Percentiles rank a stretch among this genome's conserved stretches.
These are phyloP conservation scores for Mellivora capensis DNA, from an alignment of 2,113 vertebrate species.

Conservation along the genomic window DNA sequence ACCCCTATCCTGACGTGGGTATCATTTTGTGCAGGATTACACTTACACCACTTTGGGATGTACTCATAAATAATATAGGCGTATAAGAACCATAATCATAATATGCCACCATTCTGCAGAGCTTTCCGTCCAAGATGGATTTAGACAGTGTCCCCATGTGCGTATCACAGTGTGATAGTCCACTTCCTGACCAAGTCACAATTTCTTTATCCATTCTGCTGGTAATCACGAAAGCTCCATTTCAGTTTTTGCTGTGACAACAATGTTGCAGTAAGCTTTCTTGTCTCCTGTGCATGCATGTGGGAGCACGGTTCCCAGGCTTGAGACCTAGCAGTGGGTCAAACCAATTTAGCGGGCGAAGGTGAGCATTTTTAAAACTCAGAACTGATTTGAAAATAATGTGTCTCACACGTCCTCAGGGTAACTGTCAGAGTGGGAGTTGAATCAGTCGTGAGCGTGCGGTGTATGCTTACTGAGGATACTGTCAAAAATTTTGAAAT, in stretches of 20 bases:
- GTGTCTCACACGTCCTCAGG: fast-evolving
- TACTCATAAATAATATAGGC: background rate
- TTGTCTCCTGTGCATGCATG: background rate
- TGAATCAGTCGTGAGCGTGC: background rate
- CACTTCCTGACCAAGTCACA: background rate
- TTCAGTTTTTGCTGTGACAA: background rate
- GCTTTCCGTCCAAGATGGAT: background rate
- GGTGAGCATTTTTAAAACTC: background rate
- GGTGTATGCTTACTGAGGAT: background rate
- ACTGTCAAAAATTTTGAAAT: background rate
- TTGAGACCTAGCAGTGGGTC: background rate
- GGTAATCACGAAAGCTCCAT: background rate
- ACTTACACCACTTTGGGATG: too few relatives aligned
- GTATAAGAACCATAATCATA: background rate
- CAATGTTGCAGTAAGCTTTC: background rate
- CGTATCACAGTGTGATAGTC: too few relatives aligned
- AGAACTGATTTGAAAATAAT: background rate
- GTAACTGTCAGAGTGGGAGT: background rate
- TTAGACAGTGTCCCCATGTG: background rate
- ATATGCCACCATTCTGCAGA: background rate
- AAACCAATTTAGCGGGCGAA: background rate
- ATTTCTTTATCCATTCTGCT: background rate
- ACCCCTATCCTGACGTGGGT: background rate
- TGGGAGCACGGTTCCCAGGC: background rate
- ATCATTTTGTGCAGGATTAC: background rate